Conservation (phyloP, 1,140 invertebrate genomes). For the Drosophila melanogaster region Release_6_plus_ISO1_MT NC_004354.4:5606001-5606500, state of each 20-base stretch:
- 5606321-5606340: constrained; percentile 19
- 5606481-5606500: constrained; percentile 67
- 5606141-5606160: constrained; percentile 79
- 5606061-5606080: background rate
- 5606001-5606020: too few species aligned
- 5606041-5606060: too few species aligned
- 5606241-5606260: constrained; percentile 22
- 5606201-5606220: constrained; percentile 6
- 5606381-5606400: constrained; percentile 58
- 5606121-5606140: constrained; percentile 70
- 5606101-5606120: constrained; percentile 74
- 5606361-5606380: constrained; percentile 3
- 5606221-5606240: constrained; percentile 42
- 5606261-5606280: constrained; percentile 34
- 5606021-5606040: too few species aligned
- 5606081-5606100: constrained; percentile 78
- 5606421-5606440: constrained; percentile 74
- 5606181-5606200: constrained; percentile 7
- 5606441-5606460: constrained; percentile 68
- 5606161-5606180: constrained; percentile 26
- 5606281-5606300: background rate
- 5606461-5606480: constrained; percentile 73
- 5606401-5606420: constrained; percentile 54
- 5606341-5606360: constrained; percentile 4
- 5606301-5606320: constrained; percentile 2